Percentiles rank a stretch among this genome's conserved stretches.
Conservation (phyloP, 1,140 invertebrate species). For the Dryas iulia region DNA sequence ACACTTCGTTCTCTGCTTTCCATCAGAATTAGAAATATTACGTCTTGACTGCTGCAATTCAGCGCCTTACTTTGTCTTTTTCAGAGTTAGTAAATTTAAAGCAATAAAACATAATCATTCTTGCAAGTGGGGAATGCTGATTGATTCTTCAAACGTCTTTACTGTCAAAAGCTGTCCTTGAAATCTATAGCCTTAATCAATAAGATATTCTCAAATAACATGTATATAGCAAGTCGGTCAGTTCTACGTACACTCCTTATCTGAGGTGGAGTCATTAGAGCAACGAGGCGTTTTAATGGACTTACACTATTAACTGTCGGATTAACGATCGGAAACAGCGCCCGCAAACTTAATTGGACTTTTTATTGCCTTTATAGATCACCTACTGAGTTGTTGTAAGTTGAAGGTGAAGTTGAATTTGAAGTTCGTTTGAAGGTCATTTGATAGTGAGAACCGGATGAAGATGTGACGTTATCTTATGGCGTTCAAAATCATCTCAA, state of each 20-base stretch:
- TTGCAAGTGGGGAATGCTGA: too few relatives aligned
- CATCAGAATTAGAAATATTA: too few relatives aligned
- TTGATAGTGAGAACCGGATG: neutral
- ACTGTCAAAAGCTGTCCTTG: too few relatives aligned
- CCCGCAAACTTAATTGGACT: slow-evolving; percentile 31
- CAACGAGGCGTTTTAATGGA: slow-evolving; percentile 34
- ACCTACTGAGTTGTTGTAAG: slow-evolving; percentile 28
- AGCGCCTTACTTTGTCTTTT: too few relatives aligned
- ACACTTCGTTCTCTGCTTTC: too few relatives aligned
- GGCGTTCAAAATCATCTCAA: too few relatives aligned
- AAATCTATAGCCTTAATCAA: too few relatives aligned
- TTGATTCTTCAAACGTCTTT: too few relatives aligned
- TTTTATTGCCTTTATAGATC: slow-evolving; percentile 35
- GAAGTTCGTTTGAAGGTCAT: neutral
- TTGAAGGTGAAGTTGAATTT: slow-evolving; percentile 8
- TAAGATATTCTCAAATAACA: neutral
- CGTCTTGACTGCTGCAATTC: too few relatives aligned
- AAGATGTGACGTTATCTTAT: too few relatives aligned
- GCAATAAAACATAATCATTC: too few relatives aligned
- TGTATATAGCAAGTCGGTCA: slow-evolving; percentile 1
- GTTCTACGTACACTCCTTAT: slow-evolving; percentile 20
- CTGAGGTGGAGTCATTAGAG: slow-evolving; percentile 29
- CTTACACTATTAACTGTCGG: slow-evolving; percentile 33
- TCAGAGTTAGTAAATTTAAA: too few relatives aligned
- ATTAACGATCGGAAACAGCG: slow-evolving; percentile 29